Evolutionary conservation across 2,888 invertebrate genomes (phyloP).

Genomic region (Melanotus villosus): DNA sequence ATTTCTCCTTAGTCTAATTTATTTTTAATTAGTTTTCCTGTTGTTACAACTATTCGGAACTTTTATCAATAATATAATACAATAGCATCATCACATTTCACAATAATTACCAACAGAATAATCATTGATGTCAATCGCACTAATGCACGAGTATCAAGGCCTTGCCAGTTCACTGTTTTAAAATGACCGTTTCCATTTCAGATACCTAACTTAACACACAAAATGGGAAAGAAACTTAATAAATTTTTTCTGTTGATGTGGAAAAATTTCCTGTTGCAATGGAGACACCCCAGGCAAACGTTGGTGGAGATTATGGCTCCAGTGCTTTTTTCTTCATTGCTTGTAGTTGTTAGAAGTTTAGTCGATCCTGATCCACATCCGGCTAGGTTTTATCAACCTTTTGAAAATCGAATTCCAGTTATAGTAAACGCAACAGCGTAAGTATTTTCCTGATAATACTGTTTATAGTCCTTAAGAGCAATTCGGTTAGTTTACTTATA

Average conservation of each 20-base stretch:
- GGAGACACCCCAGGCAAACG: slow-evolving; percentile 78
- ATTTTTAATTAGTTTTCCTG: no score
- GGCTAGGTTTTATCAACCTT: slow-evolving; percentile 26
- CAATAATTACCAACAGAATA: no score
- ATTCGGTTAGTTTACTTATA: no score
- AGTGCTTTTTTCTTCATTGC: slow-evolving; percentile 75
- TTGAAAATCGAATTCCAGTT: slow-evolving; percentile 28
- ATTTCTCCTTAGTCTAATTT: no score
- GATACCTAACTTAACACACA: neutral
- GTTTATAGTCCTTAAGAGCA: no score
- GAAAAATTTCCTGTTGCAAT: slow-evolving; percentile 87
- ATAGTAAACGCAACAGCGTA: slow-evolving; percentile 30
- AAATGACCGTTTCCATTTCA: neutral
- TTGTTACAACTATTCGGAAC: no score
- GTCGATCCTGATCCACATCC: slow-evolving; percentile 72
- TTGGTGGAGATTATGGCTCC: slow-evolving; percentile 77
- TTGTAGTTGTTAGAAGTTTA: slow-evolving; percentile 79
- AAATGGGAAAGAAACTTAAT: slow-evolving; percentile 38
- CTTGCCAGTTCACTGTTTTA: no score
- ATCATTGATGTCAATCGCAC: no score
- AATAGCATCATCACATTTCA: no score
- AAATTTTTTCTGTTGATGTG: slow-evolving; percentile 81
- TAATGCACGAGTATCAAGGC: no score
- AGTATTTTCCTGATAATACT: no score
- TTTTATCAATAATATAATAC: no score